Evolutionary conservation across 2,797 vertebrate genomes (phyloP).

Genomic region (Anguilla megastoma): DNA sequence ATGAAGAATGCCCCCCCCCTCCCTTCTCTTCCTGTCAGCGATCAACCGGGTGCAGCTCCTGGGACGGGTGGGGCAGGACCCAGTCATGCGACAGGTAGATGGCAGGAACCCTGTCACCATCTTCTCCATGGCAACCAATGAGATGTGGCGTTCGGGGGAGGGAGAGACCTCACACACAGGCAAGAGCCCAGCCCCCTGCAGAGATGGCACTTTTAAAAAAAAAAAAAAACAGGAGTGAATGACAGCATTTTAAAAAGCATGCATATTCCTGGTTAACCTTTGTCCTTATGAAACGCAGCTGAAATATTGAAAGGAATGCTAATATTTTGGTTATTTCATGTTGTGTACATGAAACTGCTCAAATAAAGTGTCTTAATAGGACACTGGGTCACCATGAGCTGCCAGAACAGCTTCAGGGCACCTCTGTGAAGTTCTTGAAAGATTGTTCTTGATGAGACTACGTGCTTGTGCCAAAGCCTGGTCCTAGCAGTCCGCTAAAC

Average conservation of each 20-base stretch:
- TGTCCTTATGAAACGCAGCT: neutral
- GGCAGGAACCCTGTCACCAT: constrained; percentile 95
- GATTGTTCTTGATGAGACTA: constrained; percentile 9
- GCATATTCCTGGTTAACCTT: neutral
- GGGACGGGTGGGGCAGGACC: constrained; percentile 96
- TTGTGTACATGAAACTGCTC: too few species aligned
- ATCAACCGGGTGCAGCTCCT: constrained; percentile 92
- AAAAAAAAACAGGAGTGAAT: neutral
- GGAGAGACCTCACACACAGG: constrained; percentile 72
- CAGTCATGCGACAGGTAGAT: constrained; percentile 94
- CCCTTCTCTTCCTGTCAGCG: constrained; percentile 65
- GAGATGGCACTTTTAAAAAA: neutral
- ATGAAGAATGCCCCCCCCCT: neutral
- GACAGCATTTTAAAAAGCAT: neutral
- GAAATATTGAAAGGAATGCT: neutral
- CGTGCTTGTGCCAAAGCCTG: neutral
- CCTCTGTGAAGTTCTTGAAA: neutral
- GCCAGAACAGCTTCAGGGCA: too few species aligned
- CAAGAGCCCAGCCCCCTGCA: constrained; percentile 45
- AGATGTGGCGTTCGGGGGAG: constrained; percentile 92
- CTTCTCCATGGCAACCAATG: constrained; percentile 95
- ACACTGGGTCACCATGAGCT: too few species aligned
- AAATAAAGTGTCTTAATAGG: too few species aligned
- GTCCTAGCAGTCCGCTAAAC: neutral
- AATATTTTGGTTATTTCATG: neutral